Base-by-base conservation (phyloP, 1,140 invertebrate genomes). In the Acromyrmex heyeri region DNA sequence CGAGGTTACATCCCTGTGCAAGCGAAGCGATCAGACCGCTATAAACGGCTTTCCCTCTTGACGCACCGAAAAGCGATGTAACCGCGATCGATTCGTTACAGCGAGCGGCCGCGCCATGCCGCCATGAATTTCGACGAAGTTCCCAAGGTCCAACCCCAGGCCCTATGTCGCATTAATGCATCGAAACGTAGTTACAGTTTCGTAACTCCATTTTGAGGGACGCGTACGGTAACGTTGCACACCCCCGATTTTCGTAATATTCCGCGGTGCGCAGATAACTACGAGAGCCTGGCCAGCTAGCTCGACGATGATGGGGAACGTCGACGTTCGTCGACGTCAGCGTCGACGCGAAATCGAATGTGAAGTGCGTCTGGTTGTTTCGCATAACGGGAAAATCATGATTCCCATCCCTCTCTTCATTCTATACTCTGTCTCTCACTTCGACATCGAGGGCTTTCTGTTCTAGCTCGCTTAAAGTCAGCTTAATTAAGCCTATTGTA, bases 101-200 rank as follows among this genome's bases (percentile, higher is more conserved):
- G 62, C 87, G 77, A 77, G 24, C 38, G 75, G 24, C 38, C 82
- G 38, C 75, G 79, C 53, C 27, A 30, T n/a, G 62, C 64, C 73
- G 75, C 75, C 87, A 59, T 72, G 86, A 87, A 92, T 89, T 87
- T 87, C 88, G 76, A 88, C 86, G 55, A 89, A 83, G 86, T 85
- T 69, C 38, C 76, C 69, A 62, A 87, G 87, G 82, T 78, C 87
- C 88, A 86, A 91, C 89, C 88, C 72, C 87, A 86, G 85, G 86
- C 88, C 88, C 88, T 90, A 85, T 87, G 88, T 89, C 88, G 87
- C 93, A 93, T 92, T 94, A 94, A 94, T 94, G 93, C 93, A 94
- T 89, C 91, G 91, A 94, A 94, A 95, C 91, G 91, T 94, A 94
- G 93, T 95, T 95, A 94, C 93, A 94, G 94, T 94, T 94, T 90